Percentiles rank a stretch among this genome's conserved stretches.
Conservation (phyloP, 2,113 vertebrate species). For the Triplophysa tibetana region DNA sequence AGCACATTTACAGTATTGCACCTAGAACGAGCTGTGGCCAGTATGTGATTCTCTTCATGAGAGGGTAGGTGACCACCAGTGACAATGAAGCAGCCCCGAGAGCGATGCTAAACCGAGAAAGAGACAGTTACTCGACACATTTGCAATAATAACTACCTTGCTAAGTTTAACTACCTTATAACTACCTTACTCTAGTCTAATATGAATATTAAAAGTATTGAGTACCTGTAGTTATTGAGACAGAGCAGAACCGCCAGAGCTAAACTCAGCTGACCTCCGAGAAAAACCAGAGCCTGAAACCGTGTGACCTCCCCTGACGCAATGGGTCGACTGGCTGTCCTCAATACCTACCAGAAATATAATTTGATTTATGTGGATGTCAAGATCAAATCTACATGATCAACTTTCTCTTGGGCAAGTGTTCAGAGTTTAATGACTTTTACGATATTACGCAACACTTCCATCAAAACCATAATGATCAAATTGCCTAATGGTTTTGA, state of each 20-base stretch:
- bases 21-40: constrained; percentile 93
- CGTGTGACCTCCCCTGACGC: constrained; percentile 86
- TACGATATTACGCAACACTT: not conserved
- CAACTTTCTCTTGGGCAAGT: not conserved
- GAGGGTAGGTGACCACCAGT: constrained; percentile 87
- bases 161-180: not conserved
- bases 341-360: constrained; percentile 76
- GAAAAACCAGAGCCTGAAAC: constrained; percentile 84
- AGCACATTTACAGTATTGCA: constrained; percentile 59
- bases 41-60: constrained; percentile 96
- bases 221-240: constrained; percentile 92
- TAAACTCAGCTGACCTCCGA: constrained; percentile 89
- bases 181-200: too few species aligned
- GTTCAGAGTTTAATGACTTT: too few species aligned
- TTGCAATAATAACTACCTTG: not conserved
- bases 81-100: constrained; percentile 87
- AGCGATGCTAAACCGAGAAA: constrained; percentile 75
- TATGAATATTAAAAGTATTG: not conserved
- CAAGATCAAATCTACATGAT: not conserved
- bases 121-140: not conserved
- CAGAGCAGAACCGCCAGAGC: constrained; percentile 87
- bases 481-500: too few species aligned
- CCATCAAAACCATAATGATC: too few species aligned
- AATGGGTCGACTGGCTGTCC: constrained; percentile 89
- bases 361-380: not conserved